Evolutionary conservation across 2,888 invertebrate species (phyloP).

Genomic region (Sepioteuthis lessoniana): DNA sequence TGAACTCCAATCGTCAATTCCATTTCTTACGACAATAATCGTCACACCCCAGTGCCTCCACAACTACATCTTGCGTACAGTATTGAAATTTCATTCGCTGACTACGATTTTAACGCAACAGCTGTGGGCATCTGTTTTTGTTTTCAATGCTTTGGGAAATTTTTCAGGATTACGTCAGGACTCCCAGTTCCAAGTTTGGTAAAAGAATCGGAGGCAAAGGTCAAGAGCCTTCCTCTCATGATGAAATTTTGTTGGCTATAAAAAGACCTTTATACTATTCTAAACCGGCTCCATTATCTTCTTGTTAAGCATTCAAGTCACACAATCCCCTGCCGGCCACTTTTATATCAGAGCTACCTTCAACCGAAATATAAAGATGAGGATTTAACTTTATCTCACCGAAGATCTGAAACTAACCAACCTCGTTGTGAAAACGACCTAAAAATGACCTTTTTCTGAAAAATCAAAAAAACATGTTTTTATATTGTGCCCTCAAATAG

Average conservation of each 20-base stretch:
- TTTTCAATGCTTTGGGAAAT: no score
- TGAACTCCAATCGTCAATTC: no score
- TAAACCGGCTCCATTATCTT: not conserved
- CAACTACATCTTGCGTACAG: no score
- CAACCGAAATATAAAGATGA: not conserved
- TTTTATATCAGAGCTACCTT: not conserved
- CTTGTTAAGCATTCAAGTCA: not conserved
- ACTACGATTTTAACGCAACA: no score
- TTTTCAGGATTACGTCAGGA: no score
- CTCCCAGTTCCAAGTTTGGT: not conserved
- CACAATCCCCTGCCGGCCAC: not conserved
- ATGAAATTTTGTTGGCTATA: not conserved
- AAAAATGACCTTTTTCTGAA: not conserved
- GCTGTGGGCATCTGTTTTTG: no score
- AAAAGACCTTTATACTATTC: not conserved
- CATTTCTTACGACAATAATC: no score
- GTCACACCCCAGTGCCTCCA: no score
- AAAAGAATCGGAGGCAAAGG: not conserved
- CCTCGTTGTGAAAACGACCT: not conserved
- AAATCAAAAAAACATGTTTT: constrained; percentile 16
- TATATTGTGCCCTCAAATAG: not conserved
- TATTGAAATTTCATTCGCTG: no score
- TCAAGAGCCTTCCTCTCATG: not conserved
- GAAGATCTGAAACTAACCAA: not conserved
- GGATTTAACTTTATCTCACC: not conserved